Evolutionary conservation across 2,113 vertebrate species (phyloP), one percentile per base, ranked within the genome.

Genomic region (Prunella himalayana): DNA sequence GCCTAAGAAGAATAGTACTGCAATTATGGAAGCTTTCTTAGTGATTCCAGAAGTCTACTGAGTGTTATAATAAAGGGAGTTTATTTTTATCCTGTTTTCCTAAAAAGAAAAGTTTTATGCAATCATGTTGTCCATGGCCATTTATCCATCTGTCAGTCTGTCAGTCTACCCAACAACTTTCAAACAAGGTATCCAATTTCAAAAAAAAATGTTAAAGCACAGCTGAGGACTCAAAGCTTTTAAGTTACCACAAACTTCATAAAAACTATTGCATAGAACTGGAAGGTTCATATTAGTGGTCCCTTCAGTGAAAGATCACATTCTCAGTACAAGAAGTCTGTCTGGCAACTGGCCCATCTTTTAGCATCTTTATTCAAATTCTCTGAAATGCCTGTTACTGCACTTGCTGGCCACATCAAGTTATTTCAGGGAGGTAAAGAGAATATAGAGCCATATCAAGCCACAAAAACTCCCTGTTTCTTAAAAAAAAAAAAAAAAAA

Each of bases 41-140:
- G 69, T 27, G 86, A 84, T 64, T 88, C n/a, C 30, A 21, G 73
- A 81, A 80, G 61, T 70, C 72, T 69, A 44, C 66, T 80, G 68
- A 33, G 16, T 86, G 33, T 64, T 86, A 50, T 42, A 87, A 44
- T 82, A 86, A 73, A 64, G 25, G 37, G 17, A 51, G 18, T 71
- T 82, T 89, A 68, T 90, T 95, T 95, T 95, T 90, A 88, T 85
- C 37, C n/a, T 72, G 6, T 20, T 88, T 97, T 80, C 45, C 71
- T 69, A 57, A 93, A 81, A 82, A 71, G 17, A 88, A 68, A 75
- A 76, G 12, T 68, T 86, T 68, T 64, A 66, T 82, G 51, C 69
- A 82, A 49, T 94, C 63, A 28, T 57, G 25, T 45, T 85, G 78
- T 77, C 54, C 11, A 1, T 72, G n/a, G 25, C 82, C 65, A 54